Conservation (phyloP, 2,113 vertebrate species). For the Ptychochromis oligacanthus region DNA sequence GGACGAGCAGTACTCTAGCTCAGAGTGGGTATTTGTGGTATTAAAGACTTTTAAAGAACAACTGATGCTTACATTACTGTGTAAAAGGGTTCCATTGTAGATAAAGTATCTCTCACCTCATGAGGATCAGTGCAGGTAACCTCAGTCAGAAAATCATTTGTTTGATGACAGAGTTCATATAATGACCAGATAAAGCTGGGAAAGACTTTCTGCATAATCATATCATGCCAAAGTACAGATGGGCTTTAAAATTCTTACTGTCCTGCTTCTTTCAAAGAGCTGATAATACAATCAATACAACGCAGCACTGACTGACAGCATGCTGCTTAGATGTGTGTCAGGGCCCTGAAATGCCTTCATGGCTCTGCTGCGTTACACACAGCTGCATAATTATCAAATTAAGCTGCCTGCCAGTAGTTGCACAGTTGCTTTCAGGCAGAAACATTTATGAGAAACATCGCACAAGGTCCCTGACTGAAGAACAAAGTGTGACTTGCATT, state of each 20-base stretch:
- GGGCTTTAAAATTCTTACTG: slow-evolving; percentile 2
- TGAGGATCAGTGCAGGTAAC: slow-evolving; percentile 12
- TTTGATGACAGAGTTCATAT: slow-evolving; percentile 11
- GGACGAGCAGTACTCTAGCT: slow-evolving; percentile 19
- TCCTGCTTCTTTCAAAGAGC: slow-evolving; percentile 10
- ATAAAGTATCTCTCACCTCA: background rate
- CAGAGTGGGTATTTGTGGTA: background rate
- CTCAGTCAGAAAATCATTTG: slow-evolving; percentile 18
- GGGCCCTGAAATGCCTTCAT: slow-evolving; percentile 5
- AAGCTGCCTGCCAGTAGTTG: background rate
- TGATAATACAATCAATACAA: slow-evolving; percentile 17
- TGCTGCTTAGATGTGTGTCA: slow-evolving; percentile 21
- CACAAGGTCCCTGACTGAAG: slow-evolving; percentile 25
- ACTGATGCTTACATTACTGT: background rate
- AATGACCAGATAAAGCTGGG: slow-evolving; percentile 22
- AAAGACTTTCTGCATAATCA: slow-evolving; percentile 6
- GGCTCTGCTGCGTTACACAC: background rate
- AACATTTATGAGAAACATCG: background rate
- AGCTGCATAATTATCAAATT: slow-evolving; percentile 7
- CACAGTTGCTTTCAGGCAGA: slow-evolving; percentile 2
- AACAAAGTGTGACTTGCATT: slow-evolving; percentile 2
- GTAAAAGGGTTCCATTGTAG: slow-evolving; percentile 14
- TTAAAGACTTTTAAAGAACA: slow-evolving; percentile 9
- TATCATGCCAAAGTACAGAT: background rate
- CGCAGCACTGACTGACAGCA: background rate